A percentile compares a stretch with the other conserved stretches of the same genome.
Conservation (phyloP, 2,113 vertebrate species). For the Chunga burmeisteri region DNA sequence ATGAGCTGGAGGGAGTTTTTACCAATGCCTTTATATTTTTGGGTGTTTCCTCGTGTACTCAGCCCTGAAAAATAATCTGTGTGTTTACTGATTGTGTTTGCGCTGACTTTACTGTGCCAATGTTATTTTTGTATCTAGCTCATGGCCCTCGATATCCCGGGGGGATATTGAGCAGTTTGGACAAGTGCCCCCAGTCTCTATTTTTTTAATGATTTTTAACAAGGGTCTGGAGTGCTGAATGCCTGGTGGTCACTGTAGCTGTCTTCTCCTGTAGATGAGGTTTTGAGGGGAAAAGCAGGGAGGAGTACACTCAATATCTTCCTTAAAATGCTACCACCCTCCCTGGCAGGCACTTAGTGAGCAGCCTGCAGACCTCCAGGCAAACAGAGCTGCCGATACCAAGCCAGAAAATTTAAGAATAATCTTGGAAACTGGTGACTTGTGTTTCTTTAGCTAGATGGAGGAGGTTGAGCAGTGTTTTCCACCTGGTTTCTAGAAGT, state of each 20-base stretch:
- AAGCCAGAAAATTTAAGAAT: neutral
- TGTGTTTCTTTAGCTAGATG: neutral
- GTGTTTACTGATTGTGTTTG: neutral
- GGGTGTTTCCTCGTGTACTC: neutral
- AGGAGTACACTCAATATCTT: neutral
- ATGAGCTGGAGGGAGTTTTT: neutral
- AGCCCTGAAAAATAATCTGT: neutral
- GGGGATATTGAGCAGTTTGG: neutral
- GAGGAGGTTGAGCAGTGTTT: neutral
- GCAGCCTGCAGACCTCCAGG: neutral
- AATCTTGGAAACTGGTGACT: neutral
- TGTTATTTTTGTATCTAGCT: neutral
- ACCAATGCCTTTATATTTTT: neutral
- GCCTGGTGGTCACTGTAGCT: too few relatives aligned
- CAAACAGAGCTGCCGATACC: neutral
- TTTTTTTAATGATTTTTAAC: neutral
- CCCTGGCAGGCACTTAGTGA: neutral
- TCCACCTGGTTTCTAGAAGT: neutral
- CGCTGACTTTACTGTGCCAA: neutral
- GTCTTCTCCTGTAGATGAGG: neutral
- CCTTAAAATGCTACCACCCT: neutral
- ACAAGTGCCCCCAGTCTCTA: neutral
- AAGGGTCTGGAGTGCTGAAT: neutral
- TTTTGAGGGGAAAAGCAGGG: neutral
- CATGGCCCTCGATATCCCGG: neutral